Conservation (phyloP, 2,113 vertebrate genomes). For the Otocyon megalotis region DNA sequence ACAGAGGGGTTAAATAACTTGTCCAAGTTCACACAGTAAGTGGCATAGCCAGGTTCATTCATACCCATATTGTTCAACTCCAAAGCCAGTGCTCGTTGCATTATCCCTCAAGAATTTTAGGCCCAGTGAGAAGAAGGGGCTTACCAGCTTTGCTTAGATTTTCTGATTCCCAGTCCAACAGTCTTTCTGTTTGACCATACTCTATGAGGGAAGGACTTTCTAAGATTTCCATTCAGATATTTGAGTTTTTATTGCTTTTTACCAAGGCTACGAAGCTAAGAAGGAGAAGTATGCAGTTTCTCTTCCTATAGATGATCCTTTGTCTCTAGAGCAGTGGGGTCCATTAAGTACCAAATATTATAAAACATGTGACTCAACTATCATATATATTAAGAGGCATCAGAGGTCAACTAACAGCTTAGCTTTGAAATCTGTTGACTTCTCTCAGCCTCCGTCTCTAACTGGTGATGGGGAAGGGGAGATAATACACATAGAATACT, state of each 20-base stretch:
- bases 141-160: neutral
- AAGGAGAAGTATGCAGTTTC: neutral
- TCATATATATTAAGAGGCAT: neutral
- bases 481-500: neutral
- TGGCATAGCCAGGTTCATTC: neutral
- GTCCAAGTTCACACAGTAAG: neutral
- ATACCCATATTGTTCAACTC: neutral
- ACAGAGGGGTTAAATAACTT: neutral
- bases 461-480: neutral
- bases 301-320: neutral
- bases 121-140: neutral
- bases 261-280: neutral
- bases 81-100: neutral
- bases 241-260: conserved; percentile 2
- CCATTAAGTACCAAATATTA: neutral
- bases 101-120: neutral
- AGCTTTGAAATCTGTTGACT: neutral
- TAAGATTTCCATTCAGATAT: neutral
- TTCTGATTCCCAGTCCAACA: neutral
- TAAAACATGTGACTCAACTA: neutral
- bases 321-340: neutral
- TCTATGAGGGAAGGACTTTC: neutral
- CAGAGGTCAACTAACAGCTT: neutral
- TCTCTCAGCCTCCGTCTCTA: neutral
- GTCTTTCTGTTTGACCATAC: neutral